A percentile compares a stretch with the other conserved stretches of the same genome.
These are phyloP conservation scores for Epinephelus fuscoguttatus DNA, from an alignment of 2,113 vertebrate genomes.

Conservation along the genomic window DNA sequence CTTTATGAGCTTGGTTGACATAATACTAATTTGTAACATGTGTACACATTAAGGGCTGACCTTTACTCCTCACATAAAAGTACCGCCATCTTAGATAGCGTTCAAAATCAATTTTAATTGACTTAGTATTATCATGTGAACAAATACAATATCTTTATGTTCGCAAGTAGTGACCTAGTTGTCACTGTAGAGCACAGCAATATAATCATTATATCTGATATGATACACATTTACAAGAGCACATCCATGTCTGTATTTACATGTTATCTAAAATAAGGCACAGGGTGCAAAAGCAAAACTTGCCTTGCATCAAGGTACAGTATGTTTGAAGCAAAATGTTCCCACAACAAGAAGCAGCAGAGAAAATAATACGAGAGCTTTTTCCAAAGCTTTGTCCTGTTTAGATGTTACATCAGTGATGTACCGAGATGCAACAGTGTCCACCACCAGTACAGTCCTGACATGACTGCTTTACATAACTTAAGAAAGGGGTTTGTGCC, in stretches of 20 bases:
- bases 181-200: constrained; percentile 3
- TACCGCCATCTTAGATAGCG: background rate
- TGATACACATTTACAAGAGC: constrained; percentile 59
- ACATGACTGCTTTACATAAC: background rate
- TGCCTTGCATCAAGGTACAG: background rate
- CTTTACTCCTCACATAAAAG: background rate
- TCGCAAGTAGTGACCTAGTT: background rate
- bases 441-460: background rate
- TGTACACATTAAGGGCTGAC: background rate
- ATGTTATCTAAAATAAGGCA: constrained; percentile 39
- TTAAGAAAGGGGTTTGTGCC: background rate
- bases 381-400: background rate
- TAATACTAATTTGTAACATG: background rate
- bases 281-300: background rate
- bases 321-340: background rate
- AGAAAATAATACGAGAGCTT: background rate
- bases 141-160: background rate
- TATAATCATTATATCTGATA: constrained; percentile 23
- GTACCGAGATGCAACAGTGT: background rate
- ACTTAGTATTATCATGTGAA: background rate
- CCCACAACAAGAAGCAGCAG: background rate
- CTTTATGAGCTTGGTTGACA: background rate
- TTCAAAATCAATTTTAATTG: background rate
- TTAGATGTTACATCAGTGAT: background rate
- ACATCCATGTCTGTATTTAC: background rate